Evolutionary conservation across 2,113 vertebrate genomes (phyloP).

Genomic region (Hassar affinis): DNA sequence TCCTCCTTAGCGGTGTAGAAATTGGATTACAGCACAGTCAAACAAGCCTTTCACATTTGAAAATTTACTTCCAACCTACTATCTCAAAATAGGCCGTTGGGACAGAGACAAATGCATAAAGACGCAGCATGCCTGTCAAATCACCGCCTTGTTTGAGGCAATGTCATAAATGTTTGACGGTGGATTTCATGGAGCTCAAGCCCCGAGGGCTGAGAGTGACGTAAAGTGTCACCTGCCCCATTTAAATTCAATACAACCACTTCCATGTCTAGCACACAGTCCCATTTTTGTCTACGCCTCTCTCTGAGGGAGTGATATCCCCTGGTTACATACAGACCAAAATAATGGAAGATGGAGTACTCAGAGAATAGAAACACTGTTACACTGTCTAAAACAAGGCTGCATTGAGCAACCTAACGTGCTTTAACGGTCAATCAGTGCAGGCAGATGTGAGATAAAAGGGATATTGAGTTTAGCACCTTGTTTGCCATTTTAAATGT

Average conservation of each 20-base stretch:
- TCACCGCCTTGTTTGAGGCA: conserved; percentile 24
- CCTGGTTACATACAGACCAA: not conserved
- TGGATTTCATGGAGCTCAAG: conserved; percentile 25
- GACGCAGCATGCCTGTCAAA: conserved; percentile 43
- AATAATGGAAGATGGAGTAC: not conserved
- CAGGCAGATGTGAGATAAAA: not conserved
- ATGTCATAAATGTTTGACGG: conserved; percentile 20
- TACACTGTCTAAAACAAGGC: not conserved
- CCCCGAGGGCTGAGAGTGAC: conserved; percentile 32
- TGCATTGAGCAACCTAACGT: not conserved
- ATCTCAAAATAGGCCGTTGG: conserved; percentile 36
- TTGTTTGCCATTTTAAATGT: conserved; percentile 85
- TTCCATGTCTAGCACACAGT: conserved; percentile 3
- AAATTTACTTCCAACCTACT: conserved; percentile 40
- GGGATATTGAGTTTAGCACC: conserved; percentile 66
- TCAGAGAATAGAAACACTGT: not conserved
- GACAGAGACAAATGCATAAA: conserved; percentile 29
- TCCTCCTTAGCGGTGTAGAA: conserved; percentile 47
- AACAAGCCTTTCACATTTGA: conserved; percentile 46
- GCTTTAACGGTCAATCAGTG: not conserved
- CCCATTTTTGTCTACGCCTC: not conserved
- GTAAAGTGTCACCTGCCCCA: conserved; percentile 35
- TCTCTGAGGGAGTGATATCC: conserved; percentile 4
- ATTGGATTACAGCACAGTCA: conserved; percentile 49
- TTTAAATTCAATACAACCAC: conserved; percentile 36